phyloP scores from a whole-genome alignment of 2,797 vertebrate species.

The Tympanoctomys barrerae region DNA sequence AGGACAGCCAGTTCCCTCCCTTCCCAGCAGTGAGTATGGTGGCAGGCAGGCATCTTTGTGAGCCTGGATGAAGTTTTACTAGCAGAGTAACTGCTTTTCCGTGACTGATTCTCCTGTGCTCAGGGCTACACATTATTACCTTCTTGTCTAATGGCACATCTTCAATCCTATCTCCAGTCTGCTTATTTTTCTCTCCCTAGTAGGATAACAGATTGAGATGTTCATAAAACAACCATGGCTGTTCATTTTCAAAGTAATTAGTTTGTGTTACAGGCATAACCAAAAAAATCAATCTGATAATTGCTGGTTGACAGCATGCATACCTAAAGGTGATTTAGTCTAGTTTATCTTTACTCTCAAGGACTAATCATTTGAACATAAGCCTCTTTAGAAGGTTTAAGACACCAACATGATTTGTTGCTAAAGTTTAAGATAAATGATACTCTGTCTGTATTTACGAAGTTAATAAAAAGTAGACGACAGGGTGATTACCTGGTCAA shows the following conservation, averaged over 20 bases:
- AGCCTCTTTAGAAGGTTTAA: slow-evolving; percentile 44
- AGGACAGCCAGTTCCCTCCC: neutral
- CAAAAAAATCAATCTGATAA: slow-evolving; percentile 57
- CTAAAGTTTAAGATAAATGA: slow-evolving; percentile 2
- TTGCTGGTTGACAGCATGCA: slow-evolving; percentile 3
- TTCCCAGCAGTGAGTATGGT: neutral
- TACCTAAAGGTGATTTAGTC: slow-evolving; percentile 31
- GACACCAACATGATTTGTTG: slow-evolving; percentile 4
- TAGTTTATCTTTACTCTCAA: slow-evolving; percentile 59
- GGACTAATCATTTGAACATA: slow-evolving; percentile 49
- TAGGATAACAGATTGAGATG: slow-evolving; percentile 17
- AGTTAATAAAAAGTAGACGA: slow-evolving; percentile 25
- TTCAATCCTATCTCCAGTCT: neutral
- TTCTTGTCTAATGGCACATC: neutral
- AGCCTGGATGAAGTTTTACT: neutral
- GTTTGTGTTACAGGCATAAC: slow-evolving; percentile 52
- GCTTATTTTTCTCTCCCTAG: neutral
- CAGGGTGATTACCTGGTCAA: slow-evolving; percentile 2
- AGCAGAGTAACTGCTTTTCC: neutral
- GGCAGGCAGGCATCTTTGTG: neutral
- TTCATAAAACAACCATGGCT: slow-evolving; percentile 24
- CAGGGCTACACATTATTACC: neutral
- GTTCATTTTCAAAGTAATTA: slow-evolving; percentile 61
- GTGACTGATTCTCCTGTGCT: neutral
- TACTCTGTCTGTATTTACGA: slow-evolving; percentile 43